phyloP scores from a whole-genome alignment of 2,797 vertebrate genomes.

The Prionace glauca region DNA sequence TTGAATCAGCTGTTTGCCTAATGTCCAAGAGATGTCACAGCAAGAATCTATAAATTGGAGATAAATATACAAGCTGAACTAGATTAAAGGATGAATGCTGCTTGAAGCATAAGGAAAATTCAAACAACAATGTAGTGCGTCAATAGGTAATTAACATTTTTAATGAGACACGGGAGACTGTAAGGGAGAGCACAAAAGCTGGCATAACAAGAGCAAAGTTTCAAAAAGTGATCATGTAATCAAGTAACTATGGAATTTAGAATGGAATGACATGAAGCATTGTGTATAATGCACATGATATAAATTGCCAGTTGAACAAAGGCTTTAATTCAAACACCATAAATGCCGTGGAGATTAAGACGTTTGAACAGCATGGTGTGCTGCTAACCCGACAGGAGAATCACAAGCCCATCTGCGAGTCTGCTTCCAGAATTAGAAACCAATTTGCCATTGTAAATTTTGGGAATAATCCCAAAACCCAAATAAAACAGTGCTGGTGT shows the following conservation, averaged over 20 bases:
- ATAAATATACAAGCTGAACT: background rate
- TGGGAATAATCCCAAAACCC: background rate
- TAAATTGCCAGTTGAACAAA: background rate
- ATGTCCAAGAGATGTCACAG: background rate
- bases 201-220: background rate
- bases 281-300: background rate
- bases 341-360: background rate
- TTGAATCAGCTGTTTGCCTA: background rate
- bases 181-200: background rate
- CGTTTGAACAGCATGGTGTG: background rate
- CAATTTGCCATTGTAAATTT: background rate
- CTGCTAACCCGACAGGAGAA: background rate
- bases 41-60: background rate
- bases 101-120: background rate
- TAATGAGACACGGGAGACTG: too few species aligned
- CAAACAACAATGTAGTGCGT: background rate
- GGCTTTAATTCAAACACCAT: background rate
- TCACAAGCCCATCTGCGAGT: background rate
- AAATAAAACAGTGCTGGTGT: background rate
- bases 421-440: background rate
- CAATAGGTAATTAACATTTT: background rate
- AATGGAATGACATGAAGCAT: background rate
- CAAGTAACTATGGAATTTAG: background rate
- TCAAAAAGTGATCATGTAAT: background rate
- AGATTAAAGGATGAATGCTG: too few species aligned